Evolutionary conservation across 2,888 invertebrate species (phyloP).

Genomic region (Apamea monoglypha): DNA sequence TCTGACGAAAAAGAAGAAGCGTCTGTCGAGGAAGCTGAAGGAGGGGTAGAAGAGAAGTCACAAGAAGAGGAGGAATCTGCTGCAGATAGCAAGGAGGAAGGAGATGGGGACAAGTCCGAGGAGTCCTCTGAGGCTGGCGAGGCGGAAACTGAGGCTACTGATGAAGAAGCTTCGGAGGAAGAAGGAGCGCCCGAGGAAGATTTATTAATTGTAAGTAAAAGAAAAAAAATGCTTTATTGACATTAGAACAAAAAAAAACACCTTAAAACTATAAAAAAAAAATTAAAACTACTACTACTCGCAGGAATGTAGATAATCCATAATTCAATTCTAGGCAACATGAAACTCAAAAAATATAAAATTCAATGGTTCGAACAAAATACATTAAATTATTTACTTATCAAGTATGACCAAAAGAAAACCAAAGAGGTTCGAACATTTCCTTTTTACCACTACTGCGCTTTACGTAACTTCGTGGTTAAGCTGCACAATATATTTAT

Average conservation of each 20-base stretch:
- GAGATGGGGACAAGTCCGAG: constrained; percentile 70
- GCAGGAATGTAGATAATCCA: neutral
- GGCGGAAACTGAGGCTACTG: constrained; percentile 69
- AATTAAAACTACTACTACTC: too few relatives aligned
- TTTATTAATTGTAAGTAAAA: constrained; percentile 88
- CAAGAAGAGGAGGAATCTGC: constrained; percentile 64
- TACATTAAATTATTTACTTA: too few relatives aligned
- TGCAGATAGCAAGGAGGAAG: constrained; percentile 64
- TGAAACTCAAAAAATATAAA: neutral
- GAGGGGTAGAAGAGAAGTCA: constrained; percentile 68
- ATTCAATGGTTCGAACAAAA: too few relatives aligned
- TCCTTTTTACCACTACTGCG: neutral
- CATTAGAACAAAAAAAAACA: neutral
- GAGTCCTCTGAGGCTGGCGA: constrained; percentile 72
- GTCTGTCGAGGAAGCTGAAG: constrained; percentile 71
- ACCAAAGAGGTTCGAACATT: neutral
- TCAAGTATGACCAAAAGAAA: too few relatives aligned
- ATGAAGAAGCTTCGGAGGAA: constrained; percentile 69
- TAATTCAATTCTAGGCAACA: neutral
- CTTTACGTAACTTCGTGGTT: neutral
- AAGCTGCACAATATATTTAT: neutral
- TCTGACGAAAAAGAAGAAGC: constrained; percentile 74
- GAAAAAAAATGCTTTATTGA: neutral
- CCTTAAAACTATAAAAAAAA: neutral
- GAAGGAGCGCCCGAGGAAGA: constrained; percentile 92